Percentiles rank a stretch among this genome's conserved stretches.
Conservation (phyloP, 2,888 invertebrate genomes). For the Eristalis arbustorum region DNA sequence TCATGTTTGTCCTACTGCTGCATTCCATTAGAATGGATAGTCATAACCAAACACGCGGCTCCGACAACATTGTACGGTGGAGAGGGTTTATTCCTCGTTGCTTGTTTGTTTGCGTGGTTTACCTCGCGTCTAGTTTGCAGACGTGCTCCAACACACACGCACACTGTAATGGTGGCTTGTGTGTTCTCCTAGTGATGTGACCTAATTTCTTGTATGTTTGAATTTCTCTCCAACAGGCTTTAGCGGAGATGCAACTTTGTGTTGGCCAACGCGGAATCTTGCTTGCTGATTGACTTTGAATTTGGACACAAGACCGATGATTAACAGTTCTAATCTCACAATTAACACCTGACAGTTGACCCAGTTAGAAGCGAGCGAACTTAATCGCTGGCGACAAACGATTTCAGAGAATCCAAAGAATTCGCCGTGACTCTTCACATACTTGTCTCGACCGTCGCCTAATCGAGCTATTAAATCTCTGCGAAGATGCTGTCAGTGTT, state of each 20-base stretch:
- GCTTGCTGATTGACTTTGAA: neutral
- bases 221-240: neutral
- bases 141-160: neutral
- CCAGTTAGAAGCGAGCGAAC: neutral
- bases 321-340: neutral
- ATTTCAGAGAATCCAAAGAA: neutral
- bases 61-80: neutral
- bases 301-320: neutral
- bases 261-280: neutral
- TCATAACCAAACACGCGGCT: neutral
- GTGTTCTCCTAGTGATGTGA: too few relatives aligned
- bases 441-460: too few relatives aligned
- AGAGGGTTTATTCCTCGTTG: neutral
- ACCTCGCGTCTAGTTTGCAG: neutral
- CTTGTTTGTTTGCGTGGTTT: neutral
- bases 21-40: neutral
- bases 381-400: neutral
- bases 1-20: neutral
- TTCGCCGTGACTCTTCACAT: neutral
- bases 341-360: neutral
- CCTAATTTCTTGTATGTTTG: neutral
- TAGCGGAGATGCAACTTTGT: neutral
- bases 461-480: too few relatives aligned
- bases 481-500: neutral
- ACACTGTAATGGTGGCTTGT: neutral